These are phyloP conservation scores for Zelostemma sp. DNA, from an alignment of 1,140 invertebrate species.

Conservation along the genomic window DNA sequence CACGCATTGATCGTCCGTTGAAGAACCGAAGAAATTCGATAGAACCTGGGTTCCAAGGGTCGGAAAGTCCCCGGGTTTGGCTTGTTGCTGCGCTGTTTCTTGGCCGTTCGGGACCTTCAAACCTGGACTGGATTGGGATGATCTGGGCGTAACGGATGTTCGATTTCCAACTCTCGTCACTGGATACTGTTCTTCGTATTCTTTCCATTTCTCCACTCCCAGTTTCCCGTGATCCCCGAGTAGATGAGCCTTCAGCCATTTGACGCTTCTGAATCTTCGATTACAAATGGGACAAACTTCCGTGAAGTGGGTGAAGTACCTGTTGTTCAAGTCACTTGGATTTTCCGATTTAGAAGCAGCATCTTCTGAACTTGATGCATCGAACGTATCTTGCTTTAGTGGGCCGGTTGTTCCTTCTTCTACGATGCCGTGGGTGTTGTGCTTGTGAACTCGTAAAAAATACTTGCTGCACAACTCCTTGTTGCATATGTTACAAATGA, in stretches of 20 bases:
- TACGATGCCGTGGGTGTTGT: constrained; percentile 96
- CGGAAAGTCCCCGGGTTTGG: constrained; percentile 54
- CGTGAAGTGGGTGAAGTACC: constrained; percentile 79
- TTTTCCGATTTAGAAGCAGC: constrained; percentile 70
- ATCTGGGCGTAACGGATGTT: constrained; percentile 23
- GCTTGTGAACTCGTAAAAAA: constrained; percentile 96
- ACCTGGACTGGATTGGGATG: constrained; percentile 67
- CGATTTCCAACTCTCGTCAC: constrained; percentile 53
- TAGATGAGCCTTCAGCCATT: constrained; percentile 91
- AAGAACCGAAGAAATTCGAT: constrained; percentile 73
- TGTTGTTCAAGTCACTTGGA: constrained; percentile 72
- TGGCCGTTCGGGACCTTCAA: constrained; percentile 76
- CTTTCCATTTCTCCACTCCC: constrained; percentile 79
- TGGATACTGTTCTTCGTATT: constrained; percentile 72
- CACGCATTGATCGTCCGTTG: constrained; percentile 67
- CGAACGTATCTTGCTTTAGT: constrained; percentile 55
- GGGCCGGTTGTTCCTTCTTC: constrained; percentile 73
- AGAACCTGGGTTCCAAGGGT: constrained; percentile 70
- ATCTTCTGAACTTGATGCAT: constrained; percentile 65
- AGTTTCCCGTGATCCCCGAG: constrained; percentile 86
- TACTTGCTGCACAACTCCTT: constrained; percentile 98
- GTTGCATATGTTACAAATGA: constrained; percentile 96
- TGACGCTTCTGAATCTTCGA: constrained; percentile 88
- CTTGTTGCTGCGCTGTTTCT: constrained; percentile 55
- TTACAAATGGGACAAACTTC: constrained; percentile 90